Conservation (phyloP, 23 tunicate genomes). For the Ascidia mentula region DNA sequence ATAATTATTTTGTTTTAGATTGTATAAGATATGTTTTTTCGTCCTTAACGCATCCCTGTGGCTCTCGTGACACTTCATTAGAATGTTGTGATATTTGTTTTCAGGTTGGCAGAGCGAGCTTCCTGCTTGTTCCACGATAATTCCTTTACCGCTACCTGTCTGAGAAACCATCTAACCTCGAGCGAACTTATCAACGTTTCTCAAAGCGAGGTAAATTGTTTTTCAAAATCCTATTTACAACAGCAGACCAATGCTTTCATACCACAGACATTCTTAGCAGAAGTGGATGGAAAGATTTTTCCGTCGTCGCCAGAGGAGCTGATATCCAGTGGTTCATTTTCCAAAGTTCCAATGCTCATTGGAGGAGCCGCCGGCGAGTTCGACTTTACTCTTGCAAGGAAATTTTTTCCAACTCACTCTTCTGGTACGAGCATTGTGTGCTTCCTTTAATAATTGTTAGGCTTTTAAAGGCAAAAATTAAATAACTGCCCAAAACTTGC, state of each 20-base stretch:
- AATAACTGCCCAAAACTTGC: no score
- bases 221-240: neutral
- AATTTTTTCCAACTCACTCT: conserved; percentile 26
- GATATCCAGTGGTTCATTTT: conserved; percentile 21
- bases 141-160: conserved; percentile 45
- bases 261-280: conserved; percentile 38
- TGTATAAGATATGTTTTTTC: no score
- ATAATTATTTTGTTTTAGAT: no score
- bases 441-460: no score
- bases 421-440: no score
- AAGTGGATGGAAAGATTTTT: conserved; percentile 37
- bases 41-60: no score
- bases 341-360: conserved; percentile 52
- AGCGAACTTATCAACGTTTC: conserved; percentile 28
- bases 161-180: conserved; percentile 61
- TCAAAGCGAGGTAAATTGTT: neutral
- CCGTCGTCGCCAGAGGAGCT: conserved; percentile 12
- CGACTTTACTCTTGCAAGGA: conserved; percentile 50
- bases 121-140: conserved; percentile 49
- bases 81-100: no score
- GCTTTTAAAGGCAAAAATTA: no score
- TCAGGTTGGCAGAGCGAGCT: conserved; percentile 50
- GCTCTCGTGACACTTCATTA: no score
- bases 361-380: conserved; percentile 70
- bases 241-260: neutral